Percentiles rank a stretch among this genome's conserved stretches.
Conservation (phyloP, 2,797 vertebrate species). For the Leptodactylus fallax region DNA sequence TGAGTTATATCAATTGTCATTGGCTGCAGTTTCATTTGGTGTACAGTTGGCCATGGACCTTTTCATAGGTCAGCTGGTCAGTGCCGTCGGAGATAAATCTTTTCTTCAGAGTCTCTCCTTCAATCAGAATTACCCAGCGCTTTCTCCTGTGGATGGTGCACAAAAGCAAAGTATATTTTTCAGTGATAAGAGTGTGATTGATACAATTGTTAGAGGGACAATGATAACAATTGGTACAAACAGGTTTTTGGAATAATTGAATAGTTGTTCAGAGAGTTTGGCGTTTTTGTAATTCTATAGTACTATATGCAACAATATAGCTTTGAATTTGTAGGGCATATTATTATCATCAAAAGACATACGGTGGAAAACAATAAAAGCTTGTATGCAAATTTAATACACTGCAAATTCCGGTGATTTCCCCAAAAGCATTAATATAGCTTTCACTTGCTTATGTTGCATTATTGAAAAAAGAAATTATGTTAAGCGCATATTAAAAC, state of each 20-base stretch:
- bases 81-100: not conserved
- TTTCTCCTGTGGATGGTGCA: not conserved
- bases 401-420: conserved; percentile 49
- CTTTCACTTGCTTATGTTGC: conserved; percentile 45
- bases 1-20: too few species aligned
- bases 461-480: conserved; percentile 55
- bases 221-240: not conserved
- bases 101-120: not conserved
- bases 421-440: conserved; percentile 49
- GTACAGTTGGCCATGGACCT: too few species aligned
- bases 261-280: not conserved
- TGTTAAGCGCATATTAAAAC: conserved; percentile 54
- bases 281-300: conserved; percentile 5
- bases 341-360: conserved; percentile 47
- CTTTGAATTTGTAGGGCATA: conserved; percentile 21
- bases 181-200: not conserved
- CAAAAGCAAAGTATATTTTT: not conserved
- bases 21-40: too few species aligned
- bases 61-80: not conserved
- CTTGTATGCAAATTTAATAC: conserved; percentile 48
- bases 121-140: too few species aligned
- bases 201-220: not conserved
- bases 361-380: conserved; percentile 46
- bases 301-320: conserved; percentile 24
- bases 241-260: not conserved